Conservation (phyloP, 1,140 invertebrate species). For the Ctenoplectra terminalis region DNA sequence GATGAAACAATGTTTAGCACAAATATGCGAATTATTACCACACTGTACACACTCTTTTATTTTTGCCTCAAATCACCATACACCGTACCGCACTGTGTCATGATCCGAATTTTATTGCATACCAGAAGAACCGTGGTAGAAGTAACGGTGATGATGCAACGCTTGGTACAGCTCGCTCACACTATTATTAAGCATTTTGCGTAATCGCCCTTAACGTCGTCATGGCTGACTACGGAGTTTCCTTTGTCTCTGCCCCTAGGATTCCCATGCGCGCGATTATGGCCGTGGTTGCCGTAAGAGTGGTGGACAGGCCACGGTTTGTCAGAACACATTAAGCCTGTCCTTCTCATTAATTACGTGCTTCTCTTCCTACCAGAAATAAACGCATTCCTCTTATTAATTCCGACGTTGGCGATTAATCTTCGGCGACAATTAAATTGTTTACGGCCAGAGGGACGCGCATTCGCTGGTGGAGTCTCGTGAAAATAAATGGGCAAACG, state of each 20-base stretch:
- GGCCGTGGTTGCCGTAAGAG: constrained; percentile 49
- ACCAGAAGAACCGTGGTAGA: constrained; percentile 24
- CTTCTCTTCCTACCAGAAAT: constrained; percentile 59
- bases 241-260: constrained; percentile 48
- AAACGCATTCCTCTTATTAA: constrained; percentile 72
- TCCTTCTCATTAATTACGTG: constrained; percentile 70
- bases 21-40: no score
- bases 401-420: constrained; percentile 66
- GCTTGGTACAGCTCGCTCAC: background rate
- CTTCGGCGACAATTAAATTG: constrained; percentile 68
- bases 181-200: constrained; percentile 68
- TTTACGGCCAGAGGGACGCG: constrained; percentile 59
- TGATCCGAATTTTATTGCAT: constrained; percentile 41
- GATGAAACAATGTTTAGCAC: no score
- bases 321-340: constrained; percentile 63
- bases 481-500: constrained; percentile 59
- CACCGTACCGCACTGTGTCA: no score
- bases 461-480: constrained; percentile 30
- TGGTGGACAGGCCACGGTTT: constrained; percentile 63
- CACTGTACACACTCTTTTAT: no score
- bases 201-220: constrained; percentile 64
- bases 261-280: constrained; percentile 28
- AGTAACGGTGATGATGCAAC: constrained; percentile 47
- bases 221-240: constrained; percentile 58
- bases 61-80: no score